phyloP scores from a whole-genome alignment of 1,140 invertebrate species.

The Drosophila sucinea region DNA sequence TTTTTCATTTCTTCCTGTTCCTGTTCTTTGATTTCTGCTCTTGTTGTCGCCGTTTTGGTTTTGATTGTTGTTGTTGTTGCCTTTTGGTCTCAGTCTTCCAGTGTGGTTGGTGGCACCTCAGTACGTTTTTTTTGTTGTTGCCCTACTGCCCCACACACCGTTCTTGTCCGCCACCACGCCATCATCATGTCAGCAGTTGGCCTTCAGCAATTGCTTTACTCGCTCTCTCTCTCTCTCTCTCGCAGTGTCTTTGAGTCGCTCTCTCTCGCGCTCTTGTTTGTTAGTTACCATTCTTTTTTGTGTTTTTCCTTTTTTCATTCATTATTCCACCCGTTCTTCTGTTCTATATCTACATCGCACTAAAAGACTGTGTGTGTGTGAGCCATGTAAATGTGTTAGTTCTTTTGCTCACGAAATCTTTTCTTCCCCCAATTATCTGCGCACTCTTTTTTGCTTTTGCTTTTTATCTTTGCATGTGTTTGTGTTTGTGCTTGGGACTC shows the following conservation, averaged over 20 bases:
- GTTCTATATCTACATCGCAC: slow-evolving; percentile 31
- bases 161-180: slow-evolving; percentile 20
- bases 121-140: slow-evolving; percentile 30
- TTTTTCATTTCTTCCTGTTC: slow-evolving; percentile 76
- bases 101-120: slow-evolving; percentile 8
- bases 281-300: slow-evolving; percentile 11
- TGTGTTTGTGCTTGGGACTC: slow-evolving; percentile 34
- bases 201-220: slow-evolving; percentile 48
- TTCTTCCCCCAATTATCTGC: slow-evolving; percentile 25
- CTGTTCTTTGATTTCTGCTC: slow-evolving; percentile 53
- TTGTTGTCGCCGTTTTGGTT: slow-evolving; percentile 28
- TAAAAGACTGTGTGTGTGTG: slow-evolving; percentile 3
- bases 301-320: slow-evolving; percentile 66
- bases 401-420: slow-evolving; percentile 12
- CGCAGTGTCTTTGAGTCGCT: slow-evolving; percentile 5
- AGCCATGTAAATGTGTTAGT: not conserved
- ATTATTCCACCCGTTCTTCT: slow-evolving; percentile 53
- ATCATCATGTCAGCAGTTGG: slow-evolving; percentile 39
- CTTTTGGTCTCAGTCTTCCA: slow-evolving; percentile 10
- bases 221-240: slow-evolving; percentile 28
- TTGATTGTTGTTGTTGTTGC: slow-evolving; percentile 17
- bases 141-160: slow-evolving; percentile 77
- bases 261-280: slow-evolving; percentile 27
- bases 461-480: slow-evolving; percentile 18
- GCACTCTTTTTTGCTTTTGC: slow-evolving; percentile 50